phyloP scores from a whole-genome alignment of 2,113 vertebrate species.

The Amphiprion ocellaris region DNA sequence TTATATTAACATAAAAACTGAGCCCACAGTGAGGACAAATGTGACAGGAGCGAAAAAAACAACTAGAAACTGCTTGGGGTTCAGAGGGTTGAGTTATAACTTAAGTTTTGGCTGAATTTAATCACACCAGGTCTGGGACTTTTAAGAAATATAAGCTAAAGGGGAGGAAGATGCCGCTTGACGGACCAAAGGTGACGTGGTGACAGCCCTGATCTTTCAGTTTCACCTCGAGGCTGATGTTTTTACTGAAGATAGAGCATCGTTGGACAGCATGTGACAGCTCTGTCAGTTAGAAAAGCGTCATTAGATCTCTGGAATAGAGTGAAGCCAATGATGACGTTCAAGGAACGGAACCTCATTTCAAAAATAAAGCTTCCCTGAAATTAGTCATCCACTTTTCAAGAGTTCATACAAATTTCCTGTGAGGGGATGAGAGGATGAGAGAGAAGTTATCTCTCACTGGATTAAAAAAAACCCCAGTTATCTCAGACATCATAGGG shows the following conservation, averaged over 20 bases:
- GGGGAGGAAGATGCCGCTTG: neutral
- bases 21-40: no score
- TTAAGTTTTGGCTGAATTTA: neutral
- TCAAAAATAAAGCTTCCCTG: neutral
- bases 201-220: neutral
- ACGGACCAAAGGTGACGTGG: neutral
- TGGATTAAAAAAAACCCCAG: neutral
- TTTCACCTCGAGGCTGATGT: neutral
- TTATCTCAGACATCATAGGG: neutral
- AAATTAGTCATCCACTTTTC: slow-evolving; percentile 2
- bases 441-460: neutral
- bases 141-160: neutral
- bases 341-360: neutral
- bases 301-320: neutral
- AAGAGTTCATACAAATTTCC: neutral
- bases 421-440: neutral
- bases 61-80: no score
- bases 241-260: neutral
- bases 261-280: neutral
- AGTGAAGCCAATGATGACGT: neutral
- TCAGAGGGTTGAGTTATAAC: neutral
- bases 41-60: no score
- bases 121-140: neutral
- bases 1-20: no score
- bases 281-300: neutral